phyloP scores from a whole-genome alignment of 2,888 invertebrate genomes.

The Mythimna albipuncta region DNA sequence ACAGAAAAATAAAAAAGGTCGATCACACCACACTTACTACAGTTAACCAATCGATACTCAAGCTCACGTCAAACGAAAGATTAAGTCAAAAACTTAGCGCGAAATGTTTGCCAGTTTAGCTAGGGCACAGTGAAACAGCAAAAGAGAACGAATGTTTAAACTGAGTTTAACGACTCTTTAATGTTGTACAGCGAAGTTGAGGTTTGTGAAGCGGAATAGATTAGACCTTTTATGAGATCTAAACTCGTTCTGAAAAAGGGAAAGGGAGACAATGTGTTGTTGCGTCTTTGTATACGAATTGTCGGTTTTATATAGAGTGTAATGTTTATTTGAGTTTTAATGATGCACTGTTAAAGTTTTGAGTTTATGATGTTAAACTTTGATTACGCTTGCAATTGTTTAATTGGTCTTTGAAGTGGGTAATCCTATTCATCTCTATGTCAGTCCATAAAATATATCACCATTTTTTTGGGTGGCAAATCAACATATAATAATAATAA shows the following conservation, averaged over 20 bases:
- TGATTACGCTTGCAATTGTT: background rate
- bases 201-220: conserved; percentile 67
- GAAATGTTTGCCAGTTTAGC: conserved; percentile 57
- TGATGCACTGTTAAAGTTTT: conserved; percentile 8
- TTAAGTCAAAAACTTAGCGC: conserved; percentile 58
- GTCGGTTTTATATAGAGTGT: conserved; percentile 13
- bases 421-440: background rate
- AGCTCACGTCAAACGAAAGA: conserved; percentile 52
- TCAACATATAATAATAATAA: too few relatives aligned
- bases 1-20: conserved; percentile 10
- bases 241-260: conserved; percentile 48
- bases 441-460: too few relatives aligned
- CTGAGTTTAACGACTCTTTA: conserved; percentile 74
- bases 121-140: conserved; percentile 60
- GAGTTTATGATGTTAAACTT: conserved; percentile 4
- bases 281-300: conserved; percentile 28
- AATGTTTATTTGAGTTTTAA: conserved; percentile 14
- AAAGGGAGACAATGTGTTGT: conserved; percentile 39
- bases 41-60: conserved; percentile 45
- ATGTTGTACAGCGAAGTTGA: conserved; percentile 66
- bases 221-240: conserved; percentile 64
- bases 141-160: conserved; percentile 70
- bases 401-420: background rate
- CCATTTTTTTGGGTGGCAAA: too few relatives aligned
- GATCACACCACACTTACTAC: conserved; percentile 19